Evolutionary conservation across 2,113 vertebrate genomes (phyloP).

Genomic region (Corythaeola cristata): DNA sequence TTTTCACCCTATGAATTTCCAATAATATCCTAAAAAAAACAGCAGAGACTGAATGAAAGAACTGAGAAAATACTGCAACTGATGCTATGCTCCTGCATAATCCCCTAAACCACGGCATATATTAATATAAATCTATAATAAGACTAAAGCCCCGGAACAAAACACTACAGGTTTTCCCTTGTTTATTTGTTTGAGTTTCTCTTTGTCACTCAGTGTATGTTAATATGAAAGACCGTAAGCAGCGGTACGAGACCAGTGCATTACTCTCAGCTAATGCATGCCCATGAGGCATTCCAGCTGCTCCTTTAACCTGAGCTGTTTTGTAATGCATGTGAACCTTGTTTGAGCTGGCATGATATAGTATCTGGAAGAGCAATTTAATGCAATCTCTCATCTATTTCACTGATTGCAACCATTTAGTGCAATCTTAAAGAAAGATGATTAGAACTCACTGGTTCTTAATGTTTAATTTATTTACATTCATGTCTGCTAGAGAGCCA

Average conservation of each 20-base stretch:
- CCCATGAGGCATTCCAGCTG: constrained; percentile 59
- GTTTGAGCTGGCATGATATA: constrained; percentile 54
- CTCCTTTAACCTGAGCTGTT: constrained; percentile 59
- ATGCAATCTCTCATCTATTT: constrained; percentile 77
- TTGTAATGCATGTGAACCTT: constrained; percentile 57
- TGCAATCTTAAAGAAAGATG: constrained; percentile 78
- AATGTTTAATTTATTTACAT: constrained; percentile 85
- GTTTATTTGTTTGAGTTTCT: constrained; percentile 51
- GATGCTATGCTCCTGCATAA: background rate
- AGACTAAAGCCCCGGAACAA: constrained; percentile 5
- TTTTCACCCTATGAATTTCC: constrained; percentile 10
- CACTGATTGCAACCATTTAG: constrained; percentile 80
- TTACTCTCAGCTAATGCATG: constrained; percentile 47
- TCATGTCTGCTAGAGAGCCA: constrained; percentile 71
- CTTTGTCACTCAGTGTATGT: constrained; percentile 39
- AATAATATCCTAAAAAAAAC: background rate
- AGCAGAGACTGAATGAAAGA: background rate
- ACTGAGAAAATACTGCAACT: background rate
- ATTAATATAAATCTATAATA: constrained; percentile 2
- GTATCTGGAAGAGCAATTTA: constrained; percentile 68
- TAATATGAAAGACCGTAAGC: constrained; percentile 54
- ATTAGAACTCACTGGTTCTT: constrained; percentile 77
- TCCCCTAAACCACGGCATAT: background rate
- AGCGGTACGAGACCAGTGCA: constrained; percentile 15
- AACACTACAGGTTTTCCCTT: constrained; percentile 21